These are phyloP conservation scores for Gorsachius magnificus DNA, from an alignment of 2,797 vertebrate genomes.

Conservation along the genomic window DNA sequence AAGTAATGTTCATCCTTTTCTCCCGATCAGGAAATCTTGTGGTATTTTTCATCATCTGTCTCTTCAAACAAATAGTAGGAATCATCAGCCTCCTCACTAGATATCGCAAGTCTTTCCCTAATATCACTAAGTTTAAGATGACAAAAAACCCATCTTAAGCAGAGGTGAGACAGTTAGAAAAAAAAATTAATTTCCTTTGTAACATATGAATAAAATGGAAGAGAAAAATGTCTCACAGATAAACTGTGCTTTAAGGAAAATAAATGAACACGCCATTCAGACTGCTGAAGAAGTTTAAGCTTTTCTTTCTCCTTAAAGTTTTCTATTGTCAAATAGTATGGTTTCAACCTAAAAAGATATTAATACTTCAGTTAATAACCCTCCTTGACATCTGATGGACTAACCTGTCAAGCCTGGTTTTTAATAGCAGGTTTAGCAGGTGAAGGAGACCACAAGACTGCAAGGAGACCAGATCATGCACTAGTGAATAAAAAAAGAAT, in stretches of 20 bases:
- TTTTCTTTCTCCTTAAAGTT: background rate
- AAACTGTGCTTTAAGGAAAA: background rate
- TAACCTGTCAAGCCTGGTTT: background rate
- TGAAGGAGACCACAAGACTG: background rate
- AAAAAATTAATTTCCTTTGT: background rate
- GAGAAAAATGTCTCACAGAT: background rate
- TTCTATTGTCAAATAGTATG: background rate
- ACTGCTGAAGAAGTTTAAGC: background rate
- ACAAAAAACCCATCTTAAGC: background rate
- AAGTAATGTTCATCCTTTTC: background rate
- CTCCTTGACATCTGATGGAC: background rate
- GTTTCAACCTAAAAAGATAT: background rate
- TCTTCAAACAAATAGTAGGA: background rate
- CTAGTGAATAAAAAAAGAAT: background rate
- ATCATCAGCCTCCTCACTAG: background rate
- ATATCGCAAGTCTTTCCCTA: background rate
- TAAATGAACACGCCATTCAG: background rate
- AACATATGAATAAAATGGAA: background rate
- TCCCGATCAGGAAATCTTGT: background rate
- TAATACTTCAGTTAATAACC: background rate
- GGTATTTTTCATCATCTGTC: conserved; percentile 10
- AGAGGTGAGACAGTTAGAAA: background rate
- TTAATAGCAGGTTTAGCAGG: background rate
- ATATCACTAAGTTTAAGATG: background rate
- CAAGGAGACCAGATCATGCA: background rate